Evolutionary conservation across 1,140 invertebrate species (phyloP), one percentile per base, ranked within the genome.

Genomic region (Trichogramma pretiosum): DNA sequence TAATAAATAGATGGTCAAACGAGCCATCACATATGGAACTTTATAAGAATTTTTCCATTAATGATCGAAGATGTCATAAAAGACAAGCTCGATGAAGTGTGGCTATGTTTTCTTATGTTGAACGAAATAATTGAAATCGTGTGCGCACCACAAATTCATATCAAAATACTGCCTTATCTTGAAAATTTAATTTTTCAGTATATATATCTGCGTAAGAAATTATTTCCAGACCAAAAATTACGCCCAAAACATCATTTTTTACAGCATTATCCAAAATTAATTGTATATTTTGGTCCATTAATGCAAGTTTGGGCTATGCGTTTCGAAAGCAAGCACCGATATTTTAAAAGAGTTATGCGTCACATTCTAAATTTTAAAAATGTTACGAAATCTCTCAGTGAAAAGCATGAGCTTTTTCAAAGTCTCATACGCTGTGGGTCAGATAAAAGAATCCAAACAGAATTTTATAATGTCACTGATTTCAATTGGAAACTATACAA

Each of bases 341-440:
- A 43, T 50, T 48, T 50, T 23, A 56, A 56, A 45, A 28, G 41
- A 26, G 9, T 3, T 9, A 41, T 53, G 11, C 21, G 54, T 42
- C 34, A 34, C 22, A 11, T 45, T 36, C 21, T 36, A 9, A 56
- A 56, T 48, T 53, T 50, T 35, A 45, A 41, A 19, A 56, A 56
- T 39, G 36, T 56, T 8, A 49, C 43, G 1, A 53, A 54, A 21
- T 46, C 52, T 11, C n/a, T 53, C 9, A 51, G 40, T 37, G 23
- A 35, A 11, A 54, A 54, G 36, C 52, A 56, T 21, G 52, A 56
- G 47, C 17, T 50, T 4, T 50, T 43, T 40, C 55, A 56, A 45
- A 38, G 42, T 47, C 36, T 46, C 8, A 11, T 57, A 14, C 42
- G 50, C 10, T 24, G 28, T n/a, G 56, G 53, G n/a, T 19, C 17